Base-by-base conservation (phyloP, 1,140 invertebrate species). In the Delia radicum region DNA sequence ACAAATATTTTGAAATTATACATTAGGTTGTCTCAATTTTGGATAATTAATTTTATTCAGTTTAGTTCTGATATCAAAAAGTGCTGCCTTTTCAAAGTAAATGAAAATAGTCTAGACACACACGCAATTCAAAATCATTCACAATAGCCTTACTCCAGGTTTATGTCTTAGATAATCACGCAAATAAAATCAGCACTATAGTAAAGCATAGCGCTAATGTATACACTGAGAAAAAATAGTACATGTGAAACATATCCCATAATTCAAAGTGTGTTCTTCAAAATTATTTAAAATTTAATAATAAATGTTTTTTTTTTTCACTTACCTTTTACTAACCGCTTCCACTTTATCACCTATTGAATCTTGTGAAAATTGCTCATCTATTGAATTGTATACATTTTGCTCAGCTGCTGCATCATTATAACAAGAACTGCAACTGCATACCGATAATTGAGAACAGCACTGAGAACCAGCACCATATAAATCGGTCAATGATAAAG, bases 401-500 rank as follows among this genome's bases (percentile, higher is more conserved):
- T 55, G 82, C 77, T 37, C 77, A 0, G 15, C 65, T 0, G 18
- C 12, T 3, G 18, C 24, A 69, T 69, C 29, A 46, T 80, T 81
- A 10, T 88, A 84, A 81, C 89, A 90, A 79, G 89, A 89, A 74
- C 88, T 89, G 79, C 89, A 90, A 75, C 88, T 89, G 82, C 89
- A 89, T 18, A 85, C 81, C 0, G 89, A 89, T 79, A 89, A 89
- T 76, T 89, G 89, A n/a, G 89, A 89, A 12, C 88, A 88, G 29
- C 78, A 80, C 26, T 82, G 79, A n/a, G 87, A 88, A 74, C 48
- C 62, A 48, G 65, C 65, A n/a, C 71, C 75, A 77, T 78, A 75
- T 24, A 85, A 28, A 73, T 84, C 83, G 13, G 81, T 85, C 15
- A 84, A 81, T 55, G 71, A 33, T 12, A 73, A 63, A 6, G 75